Evolutionary conservation across 2,888 invertebrate genomes (phyloP).

Genomic region (Rhimphoctona megacephalus): DNA sequence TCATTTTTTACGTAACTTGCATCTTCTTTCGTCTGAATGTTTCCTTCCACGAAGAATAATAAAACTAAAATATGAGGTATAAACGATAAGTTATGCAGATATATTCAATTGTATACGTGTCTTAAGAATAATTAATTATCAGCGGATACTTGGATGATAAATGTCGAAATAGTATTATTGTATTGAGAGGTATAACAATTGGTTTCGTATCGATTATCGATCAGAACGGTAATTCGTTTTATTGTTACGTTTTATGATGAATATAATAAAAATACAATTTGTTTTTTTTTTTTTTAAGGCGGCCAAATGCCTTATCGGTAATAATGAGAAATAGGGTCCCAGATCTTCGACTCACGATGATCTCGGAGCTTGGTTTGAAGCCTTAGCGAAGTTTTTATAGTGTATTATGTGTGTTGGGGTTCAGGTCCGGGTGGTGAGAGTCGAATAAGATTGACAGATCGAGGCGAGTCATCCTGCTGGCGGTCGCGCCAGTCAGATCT

Average conservation of each 20-base stretch:
- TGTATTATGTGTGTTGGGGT: conserved; percentile 16
- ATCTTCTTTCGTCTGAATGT: background rate
- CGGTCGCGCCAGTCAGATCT: conserved; percentile 73
- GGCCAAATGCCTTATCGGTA: conserved; percentile 22
- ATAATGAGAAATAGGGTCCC: conserved; percentile 6
- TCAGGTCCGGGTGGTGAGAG: conserved; percentile 45
- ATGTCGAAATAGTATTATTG: conserved; percentile 22
- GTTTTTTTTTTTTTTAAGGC: conserved; percentile 22
- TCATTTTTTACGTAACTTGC: background rate
- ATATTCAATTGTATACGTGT: background rate
- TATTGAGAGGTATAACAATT: background rate
- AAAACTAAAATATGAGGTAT: background rate
- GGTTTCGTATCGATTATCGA: background rate
- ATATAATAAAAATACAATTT: conserved; percentile 22
- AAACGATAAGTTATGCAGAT: background rate
- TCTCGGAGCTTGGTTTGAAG: conserved; percentile 27
- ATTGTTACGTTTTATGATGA: conserved; percentile 14
- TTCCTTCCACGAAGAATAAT: background rate
- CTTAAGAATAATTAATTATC: conserved; percentile 15
- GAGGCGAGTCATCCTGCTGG: conserved; percentile 81
- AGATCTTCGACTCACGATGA: conserved; percentile 33
- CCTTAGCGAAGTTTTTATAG: conserved; percentile 7
- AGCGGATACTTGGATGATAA: background rate
- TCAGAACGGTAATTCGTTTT: conserved; percentile 20
- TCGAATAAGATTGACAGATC: conserved; percentile 82